Evolutionary conservation across 2,888 invertebrate genomes (phyloP).

Genomic region (Erebia aethiops): DNA sequence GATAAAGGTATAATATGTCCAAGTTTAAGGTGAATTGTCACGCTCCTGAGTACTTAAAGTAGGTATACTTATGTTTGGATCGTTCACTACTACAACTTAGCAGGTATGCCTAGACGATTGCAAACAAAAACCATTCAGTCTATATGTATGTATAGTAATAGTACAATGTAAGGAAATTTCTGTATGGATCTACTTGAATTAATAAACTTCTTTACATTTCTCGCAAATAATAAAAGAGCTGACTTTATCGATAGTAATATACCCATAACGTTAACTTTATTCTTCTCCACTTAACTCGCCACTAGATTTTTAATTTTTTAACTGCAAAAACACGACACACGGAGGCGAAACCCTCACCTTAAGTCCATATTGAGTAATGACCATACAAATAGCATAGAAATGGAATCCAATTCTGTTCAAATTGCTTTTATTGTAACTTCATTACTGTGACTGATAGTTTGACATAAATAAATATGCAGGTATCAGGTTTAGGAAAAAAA

Average conservation of each 20-base stretch:
- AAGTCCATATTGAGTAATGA: conserved; percentile 58
- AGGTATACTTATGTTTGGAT: not conserved
- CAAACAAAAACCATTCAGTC: not conserved
- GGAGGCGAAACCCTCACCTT: conserved; percentile 21
- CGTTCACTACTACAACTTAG: not conserved
- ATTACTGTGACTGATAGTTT: conserved; percentile 44
- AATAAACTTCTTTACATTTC: too few relatives aligned
- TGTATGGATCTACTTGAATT: too few relatives aligned
- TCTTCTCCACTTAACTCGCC: too few relatives aligned
- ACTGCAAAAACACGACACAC: not conserved
- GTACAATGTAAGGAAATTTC: too few relatives aligned
- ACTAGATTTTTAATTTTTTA: too few relatives aligned
- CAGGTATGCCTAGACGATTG: not conserved
- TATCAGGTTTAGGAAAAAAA: conserved; percentile 38
- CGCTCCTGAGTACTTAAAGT: not conserved
- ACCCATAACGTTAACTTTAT: too few relatives aligned
- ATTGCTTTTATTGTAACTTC: conserved; percentile 51
- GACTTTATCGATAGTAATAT: too few relatives aligned
- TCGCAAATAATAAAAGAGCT: too few relatives aligned
- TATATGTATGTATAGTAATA: too few relatives aligned
- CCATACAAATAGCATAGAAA: conserved; percentile 64
- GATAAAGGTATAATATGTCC: conserved; percentile 33
- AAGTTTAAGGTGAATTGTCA: conserved; percentile 16
- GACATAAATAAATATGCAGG: conserved; percentile 55
- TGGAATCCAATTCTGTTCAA: conserved; percentile 53